Evolutionary conservation across 2,797 vertebrate species (phyloP).

Genomic region (Acanthurus leucopareius): DNA sequence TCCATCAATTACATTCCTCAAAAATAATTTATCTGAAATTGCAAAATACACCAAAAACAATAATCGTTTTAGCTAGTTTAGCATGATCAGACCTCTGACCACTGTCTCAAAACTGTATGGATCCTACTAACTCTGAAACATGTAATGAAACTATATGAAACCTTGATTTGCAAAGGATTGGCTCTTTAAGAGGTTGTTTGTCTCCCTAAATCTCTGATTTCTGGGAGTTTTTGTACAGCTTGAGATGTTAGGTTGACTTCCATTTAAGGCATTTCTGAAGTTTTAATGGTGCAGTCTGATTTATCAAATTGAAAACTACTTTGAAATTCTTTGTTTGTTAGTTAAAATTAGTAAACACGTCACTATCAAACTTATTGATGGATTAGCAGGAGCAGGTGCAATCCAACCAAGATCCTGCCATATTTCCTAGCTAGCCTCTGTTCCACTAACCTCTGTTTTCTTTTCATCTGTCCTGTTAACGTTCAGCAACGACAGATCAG

Average conservation of each 20-base stretch:
- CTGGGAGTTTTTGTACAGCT: neutral
- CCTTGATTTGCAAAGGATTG: neutral
- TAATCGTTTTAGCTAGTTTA: neutral
- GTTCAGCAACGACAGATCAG: no score
- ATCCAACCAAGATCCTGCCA: neutral
- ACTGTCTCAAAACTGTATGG: neutral
- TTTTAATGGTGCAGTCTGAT: neutral
- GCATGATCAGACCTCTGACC: neutral
- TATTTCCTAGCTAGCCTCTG: neutral
- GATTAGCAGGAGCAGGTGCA: constrained; percentile 1
- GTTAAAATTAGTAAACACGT: neutral
- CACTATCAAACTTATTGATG: neutral
- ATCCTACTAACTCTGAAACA: neutral
- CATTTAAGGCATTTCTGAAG: neutral
- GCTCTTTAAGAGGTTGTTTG: neutral
- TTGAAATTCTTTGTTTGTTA: neutral
- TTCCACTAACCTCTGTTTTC: neutral
- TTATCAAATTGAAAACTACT: neutral
- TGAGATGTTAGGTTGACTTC: neutral
- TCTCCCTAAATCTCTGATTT: neutral
- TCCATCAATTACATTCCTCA: no score
- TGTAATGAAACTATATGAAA: neutral
- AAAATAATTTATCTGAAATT: neutral
- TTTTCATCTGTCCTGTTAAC: neutral
- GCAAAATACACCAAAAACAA: neutral